Base-by-base conservation (phyloP, 2,113 vertebrate genomes). In the Sander lucioperca region DNA sequence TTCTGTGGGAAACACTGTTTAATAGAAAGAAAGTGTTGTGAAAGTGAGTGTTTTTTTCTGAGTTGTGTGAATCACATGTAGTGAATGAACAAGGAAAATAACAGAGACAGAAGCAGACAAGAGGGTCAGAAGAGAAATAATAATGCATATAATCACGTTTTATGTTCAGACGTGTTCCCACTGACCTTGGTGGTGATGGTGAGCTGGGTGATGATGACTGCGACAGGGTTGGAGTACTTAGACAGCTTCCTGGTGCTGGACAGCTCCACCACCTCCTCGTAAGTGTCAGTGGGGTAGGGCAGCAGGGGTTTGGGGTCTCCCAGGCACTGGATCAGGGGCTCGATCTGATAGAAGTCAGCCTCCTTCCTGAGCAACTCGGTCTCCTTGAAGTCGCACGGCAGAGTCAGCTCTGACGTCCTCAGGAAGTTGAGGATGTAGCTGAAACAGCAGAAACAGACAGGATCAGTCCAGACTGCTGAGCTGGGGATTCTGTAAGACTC, bases 201-300 rank as follows among this genome's bases (percentile, higher is more conserved):
- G 85, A 99, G 93, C 79, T 98, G 97, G 0, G 97, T 99, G 86
- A 99, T 99, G 89, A 99, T 98, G 9, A 99, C 97, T 0, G 97
- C 97, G 39, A 98, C 98, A 0, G 98, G 97, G 74, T 98, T 98
- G 76, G 97, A 99, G 86, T 98, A 98, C 91, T 99, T 99, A 1
- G 97, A 98, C 51, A 98, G 96, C 92, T 99, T 99, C 77, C 97
- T 94, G 7, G 97, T 99, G 89, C 97, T 99, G 75, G 97, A 97
- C 53, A 99, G 94, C 91, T 99, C 97, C 82, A 99, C 97, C 48
- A 98, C 96, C 87, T 99, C 97, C 91, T 99, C 97, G 48, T 97
- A 99, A 59, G 96, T 97, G 94, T 98, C 97, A 84, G 97, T 76
- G 0, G 97, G 95, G 94, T 98, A 98, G 79, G 96, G 94, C 2